A percentile compares a stretch with the other conserved stretches of the same genome.
phyloP scores from a whole-genome alignment of 2,888 invertebrate genomes.

The Anoplius nigerrimus region DNA sequence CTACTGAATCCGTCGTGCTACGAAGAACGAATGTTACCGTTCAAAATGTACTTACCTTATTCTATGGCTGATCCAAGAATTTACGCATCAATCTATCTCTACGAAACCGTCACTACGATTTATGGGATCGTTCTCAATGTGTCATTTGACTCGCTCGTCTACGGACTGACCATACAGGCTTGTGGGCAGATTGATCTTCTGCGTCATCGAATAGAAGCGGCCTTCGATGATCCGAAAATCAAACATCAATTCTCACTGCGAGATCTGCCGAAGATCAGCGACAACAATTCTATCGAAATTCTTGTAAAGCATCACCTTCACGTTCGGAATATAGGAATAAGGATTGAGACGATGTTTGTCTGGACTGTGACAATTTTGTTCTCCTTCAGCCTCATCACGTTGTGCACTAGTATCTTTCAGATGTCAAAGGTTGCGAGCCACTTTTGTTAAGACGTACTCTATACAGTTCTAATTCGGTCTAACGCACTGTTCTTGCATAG shows the following conservation, averaged over 20 bases:
- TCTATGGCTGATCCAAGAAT: slow-evolving; percentile 9
- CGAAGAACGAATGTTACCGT: slow-evolving; percentile 21
- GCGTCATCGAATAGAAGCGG: slow-evolving; percentile 31
- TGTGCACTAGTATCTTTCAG: slow-evolving; percentile 54
- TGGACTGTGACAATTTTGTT: slow-evolving; percentile 44
- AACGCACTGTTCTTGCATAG: slow-evolving; percentile 12
- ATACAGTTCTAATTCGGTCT: neutral
- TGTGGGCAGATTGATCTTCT: slow-evolving; percentile 51
- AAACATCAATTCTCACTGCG: neutral
- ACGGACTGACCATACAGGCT: slow-evolving; percentile 42
- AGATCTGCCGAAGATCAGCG: neutral
- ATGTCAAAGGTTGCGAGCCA: slow-evolving; percentile 39
- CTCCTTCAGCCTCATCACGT: slow-evolving; percentile 43
- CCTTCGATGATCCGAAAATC: neutral
- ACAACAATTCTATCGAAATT: slow-evolving; percentile 5
- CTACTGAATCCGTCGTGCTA: slow-evolving; percentile 13
- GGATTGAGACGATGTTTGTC: slow-evolving; percentile 43
- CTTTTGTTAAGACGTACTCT: neutral
- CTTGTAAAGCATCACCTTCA: slow-evolving; percentile 35
- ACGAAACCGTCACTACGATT: slow-evolving; percentile 18
- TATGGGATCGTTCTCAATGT: slow-evolving; percentile 34
- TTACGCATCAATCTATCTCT: slow-evolving; percentile 30
- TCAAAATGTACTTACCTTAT: slow-evolving; percentile 29
- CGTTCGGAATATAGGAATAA: slow-evolving; percentile 34
- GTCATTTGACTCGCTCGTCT: slow-evolving; percentile 46